These are phyloP conservation scores for Thunnus thynnus DNA, from an alignment of 2,113 vertebrate genomes.

Conservation along the genomic window DNA sequence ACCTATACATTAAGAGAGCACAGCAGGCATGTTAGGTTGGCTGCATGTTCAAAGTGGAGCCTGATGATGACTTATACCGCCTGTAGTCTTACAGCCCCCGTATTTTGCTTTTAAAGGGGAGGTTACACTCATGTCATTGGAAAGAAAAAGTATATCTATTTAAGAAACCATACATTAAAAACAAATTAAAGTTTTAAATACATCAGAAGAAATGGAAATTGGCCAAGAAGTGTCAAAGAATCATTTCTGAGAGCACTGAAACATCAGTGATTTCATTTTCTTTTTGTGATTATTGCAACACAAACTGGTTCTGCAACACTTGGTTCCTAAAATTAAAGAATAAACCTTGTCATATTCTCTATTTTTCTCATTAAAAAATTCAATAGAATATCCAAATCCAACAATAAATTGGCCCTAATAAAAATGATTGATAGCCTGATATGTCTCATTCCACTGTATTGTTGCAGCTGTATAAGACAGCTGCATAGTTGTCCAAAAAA, in stretches of 20 bases:
- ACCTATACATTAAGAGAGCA: slow-evolving; percentile 37
- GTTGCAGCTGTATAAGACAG: no score
- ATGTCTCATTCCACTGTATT: background rate
- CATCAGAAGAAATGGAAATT: background rate
- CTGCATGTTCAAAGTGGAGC: slow-evolving; percentile 60
- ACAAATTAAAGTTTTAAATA: background rate
- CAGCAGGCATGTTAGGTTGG: slow-evolving; percentile 41
- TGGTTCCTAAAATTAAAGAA: background rate
- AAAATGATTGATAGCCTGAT: background rate
- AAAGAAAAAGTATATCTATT: slow-evolving; percentile 11
- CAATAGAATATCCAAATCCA: background rate
- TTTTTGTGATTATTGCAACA: background rate
- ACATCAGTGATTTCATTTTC: background rate
- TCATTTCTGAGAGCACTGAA: background rate
- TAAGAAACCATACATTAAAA: background rate
- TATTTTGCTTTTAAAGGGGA: slow-evolving; percentile 11
- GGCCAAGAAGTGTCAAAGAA: background rate
- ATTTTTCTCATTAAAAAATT: background rate
- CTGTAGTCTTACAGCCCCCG: slow-evolving; percentile 41
- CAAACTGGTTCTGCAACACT: background rate
- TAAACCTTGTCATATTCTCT: background rate
- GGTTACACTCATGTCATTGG: background rate
- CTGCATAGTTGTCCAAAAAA: no score
- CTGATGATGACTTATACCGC: slow-evolving; percentile 47
- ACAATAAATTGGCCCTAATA: background rate